A percentile compares a stretch with the other conserved stretches of the same genome.
These are phyloP conservation scores for Colius striatus DNA, from an alignment of 2,113 vertebrate species.

Conservation along the genomic window DNA sequence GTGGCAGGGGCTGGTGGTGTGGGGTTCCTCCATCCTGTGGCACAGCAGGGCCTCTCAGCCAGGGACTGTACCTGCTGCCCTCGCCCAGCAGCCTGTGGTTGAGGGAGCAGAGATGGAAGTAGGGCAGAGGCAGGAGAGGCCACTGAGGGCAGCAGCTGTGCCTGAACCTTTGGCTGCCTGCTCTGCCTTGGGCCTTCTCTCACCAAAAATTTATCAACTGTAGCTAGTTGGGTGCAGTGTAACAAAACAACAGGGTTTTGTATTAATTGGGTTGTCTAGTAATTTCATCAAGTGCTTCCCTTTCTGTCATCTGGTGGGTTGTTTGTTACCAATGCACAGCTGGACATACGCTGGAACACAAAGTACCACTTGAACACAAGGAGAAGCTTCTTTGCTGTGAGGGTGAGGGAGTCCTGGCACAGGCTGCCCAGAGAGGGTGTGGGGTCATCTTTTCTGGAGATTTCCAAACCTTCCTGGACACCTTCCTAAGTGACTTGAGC, in stretches of 20 bases:
- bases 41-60: too few relatives aligned
- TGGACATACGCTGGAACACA: too few relatives aligned
- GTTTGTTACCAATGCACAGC: background rate
- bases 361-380: too few relatives aligned
- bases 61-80: rapidly evolving
- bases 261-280: background rate
- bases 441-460: too few relatives aligned
- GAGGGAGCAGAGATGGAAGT: background rate
- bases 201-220: rapidly evolving
- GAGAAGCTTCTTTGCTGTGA: too few relatives aligned
- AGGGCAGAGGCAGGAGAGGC: background rate
- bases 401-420: too few relatives aligned
- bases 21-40: too few relatives aligned
- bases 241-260: rapidly evolving
- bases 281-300: background rate
- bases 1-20: rapidly evolving
- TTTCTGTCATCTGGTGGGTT: rapidly evolving
- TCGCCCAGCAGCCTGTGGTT: rapidly evolving
- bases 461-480: too few relatives aligned
- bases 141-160: background rate
- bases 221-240: background rate
- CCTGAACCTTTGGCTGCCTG: background rate
- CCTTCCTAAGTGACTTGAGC: too few relatives aligned
- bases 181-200: rapidly evolving
- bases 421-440: too few relatives aligned